Evolutionary conservation across 2,888 invertebrate species (phyloP), one percentile per base, ranked within the genome.

Genomic region (Tenthredo notha): DNA sequence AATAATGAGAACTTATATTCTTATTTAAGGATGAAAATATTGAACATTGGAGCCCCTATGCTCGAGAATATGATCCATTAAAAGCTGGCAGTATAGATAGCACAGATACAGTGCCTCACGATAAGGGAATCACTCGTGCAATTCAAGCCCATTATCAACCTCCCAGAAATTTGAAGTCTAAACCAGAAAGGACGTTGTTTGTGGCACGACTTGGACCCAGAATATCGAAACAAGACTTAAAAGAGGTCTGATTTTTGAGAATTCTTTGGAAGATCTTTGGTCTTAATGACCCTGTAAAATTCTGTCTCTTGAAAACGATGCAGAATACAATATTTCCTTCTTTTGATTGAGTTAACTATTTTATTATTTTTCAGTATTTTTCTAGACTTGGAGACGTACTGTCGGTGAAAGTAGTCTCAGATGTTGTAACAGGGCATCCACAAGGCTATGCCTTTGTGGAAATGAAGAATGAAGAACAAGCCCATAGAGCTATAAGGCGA

Each of bases 391-490:
- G 88, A 92, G 95, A 87, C 95, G 97, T 91, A 93, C 95, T 84
- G 89, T 98, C 84, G 95, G 90, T 88, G 1, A 92, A 91, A 88
- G 86, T 93, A 47, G 90, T 98, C 4, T 95, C 96, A 89, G 98
- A 98, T 90, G 95, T 98, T 78, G 97, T 98, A 0, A 98, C 98
- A 0, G 97, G 98, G 0, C 95, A 95, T 90, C 97, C 98, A 0
- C 96, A 96, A 92, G 96, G 97, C 84, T 98, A 98, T 91, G 98
- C 96, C 0, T 98, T 98, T 92, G 95, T 98, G n/a, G 98, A 98
- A 93, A 98, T 95, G 94, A 95, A 95, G 87, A 95, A 94, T 37
- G 94, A 94, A 87, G 93, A 94, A 18, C 95, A 95, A 84, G 96
- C 96, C 7, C 94, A 95, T 85, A 94, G 94, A 87, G 97, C 97